These are phyloP conservation scores for Ernsta delagoae DNA, from an alignment of 2,888 invertebrate species.

Conservation along the genomic window DNA sequence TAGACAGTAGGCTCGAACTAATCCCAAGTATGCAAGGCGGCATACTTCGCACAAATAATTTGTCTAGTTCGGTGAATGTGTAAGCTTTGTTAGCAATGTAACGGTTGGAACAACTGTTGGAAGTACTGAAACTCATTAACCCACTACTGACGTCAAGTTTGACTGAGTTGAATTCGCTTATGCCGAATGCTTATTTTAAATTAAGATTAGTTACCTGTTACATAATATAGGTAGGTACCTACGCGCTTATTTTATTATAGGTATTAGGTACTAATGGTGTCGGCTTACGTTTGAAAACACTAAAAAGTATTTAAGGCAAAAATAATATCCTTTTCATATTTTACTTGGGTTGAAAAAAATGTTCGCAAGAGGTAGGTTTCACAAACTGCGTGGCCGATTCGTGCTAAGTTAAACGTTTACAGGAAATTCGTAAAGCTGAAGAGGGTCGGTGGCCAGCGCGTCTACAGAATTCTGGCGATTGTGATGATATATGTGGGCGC, in stretches of 20 bases:
- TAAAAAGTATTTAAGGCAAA: conserved; percentile 24
- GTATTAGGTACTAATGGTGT: no score
- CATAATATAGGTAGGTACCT: no score
- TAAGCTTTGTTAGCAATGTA: conserved; percentile 57
- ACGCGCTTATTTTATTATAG: no score
- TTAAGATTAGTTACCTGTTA: conserved; percentile 49
- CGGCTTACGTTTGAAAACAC: no score
- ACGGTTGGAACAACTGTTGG: conserved; percentile 55
- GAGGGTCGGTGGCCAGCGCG: conserved; percentile 76
- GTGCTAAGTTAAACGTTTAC: conserved; percentile 74
- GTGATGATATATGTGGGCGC: conserved; percentile 82
- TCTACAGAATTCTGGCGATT: conserved; percentile 79
- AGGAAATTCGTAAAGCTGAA: conserved; percentile 69
- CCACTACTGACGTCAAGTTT: conserved; percentile 55
- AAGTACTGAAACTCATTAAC: conserved; percentile 58
- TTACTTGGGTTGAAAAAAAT: conserved; percentile 21
- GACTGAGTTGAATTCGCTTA: conserved; percentile 48
- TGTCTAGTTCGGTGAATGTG: conserved; percentile 63
- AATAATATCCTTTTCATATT: conserved; percentile 12
- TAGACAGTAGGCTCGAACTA: conserved; percentile 55
- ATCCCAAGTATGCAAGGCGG: conserved; percentile 65
- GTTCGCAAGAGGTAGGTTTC: conserved; percentile 25
- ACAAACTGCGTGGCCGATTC: conserved; percentile 35
- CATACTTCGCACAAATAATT: conserved; percentile 62
- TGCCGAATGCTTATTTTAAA: conserved; percentile 51